Evolutionary conservation across 2,797 vertebrate genomes (phyloP), one percentile per base, ranked within the genome.

Genomic region (Taeniopygia guttata): DNA sequence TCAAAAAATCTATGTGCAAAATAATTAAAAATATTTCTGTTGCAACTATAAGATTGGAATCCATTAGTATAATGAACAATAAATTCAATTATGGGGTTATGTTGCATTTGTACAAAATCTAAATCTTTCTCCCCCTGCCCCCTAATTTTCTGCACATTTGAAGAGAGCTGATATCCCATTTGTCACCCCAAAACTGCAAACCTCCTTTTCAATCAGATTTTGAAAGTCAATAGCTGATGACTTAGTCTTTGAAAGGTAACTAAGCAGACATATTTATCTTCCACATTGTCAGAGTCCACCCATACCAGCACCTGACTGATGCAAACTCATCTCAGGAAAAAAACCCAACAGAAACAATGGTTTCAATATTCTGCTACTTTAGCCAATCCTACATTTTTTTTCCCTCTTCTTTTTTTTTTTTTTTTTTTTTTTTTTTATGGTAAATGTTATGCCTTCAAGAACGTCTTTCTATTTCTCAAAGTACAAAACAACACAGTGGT

Each of bases 381-480:
- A 40, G 63, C 25, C 0, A 0, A 30, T 34, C 69, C 23, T n/a
- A 29, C 2, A 6, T 16, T 38, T 49, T 34, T 11, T 8, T 2
- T 20, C 9, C 8, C 42, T 38, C 3, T 29, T 32, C n/a, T 13
- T 13, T 48, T 17, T 42, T 29, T 32, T 13, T 13, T 48, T 17
- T 42, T 38, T 38, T 38, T 10, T 4, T 38, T 27, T 38, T 38
- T 21, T 25, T 30, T 46, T 2, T 52, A 70, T 48, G 26, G 45
- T 73, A 3, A 3, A 10, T 46, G 12, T 32, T 32, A 60, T n/a
- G 45, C 13, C 13, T 83, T 83, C 40, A 88, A 49, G 15, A 85
- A 82, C 18, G 72, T 29, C 13, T 63, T 18, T 8, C 76, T 45
- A 40, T 22, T n/a, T 6, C 25, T 84, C 48, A 29, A 78, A 79